phyloP scores from a whole-genome alignment of 2,888 invertebrate genomes.

The Tromatobia lineatoria region DNA sequence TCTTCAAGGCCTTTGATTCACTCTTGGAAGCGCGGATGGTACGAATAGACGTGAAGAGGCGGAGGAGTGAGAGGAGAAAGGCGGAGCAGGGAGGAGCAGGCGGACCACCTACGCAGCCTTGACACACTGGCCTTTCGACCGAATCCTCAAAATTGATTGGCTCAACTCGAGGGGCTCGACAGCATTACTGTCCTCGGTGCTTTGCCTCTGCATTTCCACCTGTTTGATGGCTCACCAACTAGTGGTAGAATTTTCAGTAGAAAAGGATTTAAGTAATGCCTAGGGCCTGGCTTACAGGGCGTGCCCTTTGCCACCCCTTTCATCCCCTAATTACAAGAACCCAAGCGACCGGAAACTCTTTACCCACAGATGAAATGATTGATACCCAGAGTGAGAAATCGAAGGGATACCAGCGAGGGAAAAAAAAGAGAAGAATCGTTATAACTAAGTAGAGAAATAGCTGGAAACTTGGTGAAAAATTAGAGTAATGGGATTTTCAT shows the following conservation, averaged over 20 bases:
- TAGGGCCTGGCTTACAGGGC: background rate
- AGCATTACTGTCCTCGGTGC: conserved; percentile 32
- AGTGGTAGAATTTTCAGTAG: conserved; percentile 5
- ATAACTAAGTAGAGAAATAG: conserved; percentile 8
- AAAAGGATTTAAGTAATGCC: conserved; percentile 36
- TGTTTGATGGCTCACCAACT: background rate
- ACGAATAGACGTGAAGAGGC: background rate
- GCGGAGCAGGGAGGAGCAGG: background rate
- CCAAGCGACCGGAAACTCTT: conserved; percentile 12
- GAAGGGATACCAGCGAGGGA: background rate
- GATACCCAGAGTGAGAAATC: conserved; percentile 21
- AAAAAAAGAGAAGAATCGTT: conserved; percentile 2
- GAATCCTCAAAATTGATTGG: conserved; percentile 66
- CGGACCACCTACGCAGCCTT: conserved; percentile 45
- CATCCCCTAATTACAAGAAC: conserved; percentile 36
- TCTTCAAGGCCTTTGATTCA: conserved; percentile 27
- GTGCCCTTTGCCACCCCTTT: conserved; percentile 24
- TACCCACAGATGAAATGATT: conserved; percentile 34
- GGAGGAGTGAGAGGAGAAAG: background rate
- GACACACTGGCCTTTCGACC: conserved; percentile 66
- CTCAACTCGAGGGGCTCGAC: conserved; percentile 37
- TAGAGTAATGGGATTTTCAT: too few species aligned
- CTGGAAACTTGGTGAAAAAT: too few species aligned
- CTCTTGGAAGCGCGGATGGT: background rate
- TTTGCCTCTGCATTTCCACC: conserved; percentile 11